Evolutionary conservation across 37 sponge, comb jelly and placozoan species (phyloP).

Genomic region (Theonella swinhoei): DNA sequence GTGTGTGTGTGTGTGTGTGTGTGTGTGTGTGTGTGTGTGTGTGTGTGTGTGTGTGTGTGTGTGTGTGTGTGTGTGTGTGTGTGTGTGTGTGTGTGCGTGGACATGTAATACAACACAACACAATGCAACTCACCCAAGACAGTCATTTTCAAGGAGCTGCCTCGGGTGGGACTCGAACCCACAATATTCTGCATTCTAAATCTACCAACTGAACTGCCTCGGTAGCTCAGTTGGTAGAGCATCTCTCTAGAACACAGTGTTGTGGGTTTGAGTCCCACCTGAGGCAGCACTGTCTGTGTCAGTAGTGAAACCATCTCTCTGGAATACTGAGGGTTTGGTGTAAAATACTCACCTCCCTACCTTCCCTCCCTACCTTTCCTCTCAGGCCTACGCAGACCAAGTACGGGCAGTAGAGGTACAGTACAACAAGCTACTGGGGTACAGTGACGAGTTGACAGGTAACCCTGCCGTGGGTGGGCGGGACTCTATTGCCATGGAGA

Average conservation of each 20-base stretch:
- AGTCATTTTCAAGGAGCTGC: too few relatives aligned
- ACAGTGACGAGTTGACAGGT: neutral
- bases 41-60: slow-evolving; percentile 6
- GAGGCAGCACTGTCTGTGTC: too few relatives aligned
- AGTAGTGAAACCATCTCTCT: too few relatives aligned
- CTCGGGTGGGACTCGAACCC: too few relatives aligned
- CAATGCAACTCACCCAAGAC: too few relatives aligned
- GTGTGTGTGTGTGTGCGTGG: slow-evolving; percentile 4
- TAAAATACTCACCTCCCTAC: too few relatives aligned
- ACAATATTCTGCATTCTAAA: neutral
- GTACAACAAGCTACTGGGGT: slow-evolving; percentile 15
- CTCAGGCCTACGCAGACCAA: slow-evolving; percentile 27
- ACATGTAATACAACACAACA: neutral
- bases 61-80: neutral
- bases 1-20: slow-evolving; percentile 31
- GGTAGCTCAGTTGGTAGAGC: too few relatives aligned
- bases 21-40: neutral
- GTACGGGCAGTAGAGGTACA: slow-evolving; percentile 33
- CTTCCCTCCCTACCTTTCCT: neutral
- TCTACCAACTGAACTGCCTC: too few relatives aligned
- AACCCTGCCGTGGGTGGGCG: slow-evolving; percentile 5
- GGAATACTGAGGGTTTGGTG: too few relatives aligned
- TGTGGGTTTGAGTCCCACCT: too few relatives aligned
- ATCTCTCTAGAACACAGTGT: too few relatives aligned
- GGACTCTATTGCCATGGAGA: slow-evolving; percentile 8